Percentiles rank a stretch among this genome's conserved stretches.
Conservation (phyloP, 2,797 vertebrate genomes). For the Argya squamiceps region DNA sequence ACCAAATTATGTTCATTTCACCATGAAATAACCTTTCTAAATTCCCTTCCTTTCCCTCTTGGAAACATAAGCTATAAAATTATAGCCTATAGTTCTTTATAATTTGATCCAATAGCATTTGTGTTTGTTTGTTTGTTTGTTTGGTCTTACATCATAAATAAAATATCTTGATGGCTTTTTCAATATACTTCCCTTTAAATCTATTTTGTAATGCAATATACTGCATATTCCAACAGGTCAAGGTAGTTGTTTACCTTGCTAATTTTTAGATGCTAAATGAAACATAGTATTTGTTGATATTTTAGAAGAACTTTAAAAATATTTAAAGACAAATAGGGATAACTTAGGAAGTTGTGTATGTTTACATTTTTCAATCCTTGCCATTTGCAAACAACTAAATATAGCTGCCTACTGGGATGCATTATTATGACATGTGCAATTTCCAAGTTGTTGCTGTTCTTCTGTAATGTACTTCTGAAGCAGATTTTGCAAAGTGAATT, state of each 20-base stretch:
- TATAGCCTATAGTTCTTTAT: not conserved
- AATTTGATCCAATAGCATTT: not conserved
- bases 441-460: not conserved
- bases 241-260: not conserved
- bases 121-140: not conserved
- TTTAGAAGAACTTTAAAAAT: not conserved
- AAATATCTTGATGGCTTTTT: not conserved
- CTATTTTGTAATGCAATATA: not conserved
- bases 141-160: not conserved
- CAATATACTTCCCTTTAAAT: not conserved
- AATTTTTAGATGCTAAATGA: not conserved
- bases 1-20: not conserved
- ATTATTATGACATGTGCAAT: not conserved
- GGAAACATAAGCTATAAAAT: not conserved
- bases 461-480: not conserved
- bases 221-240: not conserved
- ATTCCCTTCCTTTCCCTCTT: accelerated
- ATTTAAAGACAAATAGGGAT: not conserved
- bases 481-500: not conserved
- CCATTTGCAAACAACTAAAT: not conserved
- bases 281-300: not conserved
- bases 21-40: not conserved
- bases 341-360: not conserved
- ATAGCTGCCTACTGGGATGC: not conserved
- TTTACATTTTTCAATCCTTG: not conserved